Conservation (phyloP, 2,888 invertebrate species). For the Megaustenia siamemsis region DNA sequence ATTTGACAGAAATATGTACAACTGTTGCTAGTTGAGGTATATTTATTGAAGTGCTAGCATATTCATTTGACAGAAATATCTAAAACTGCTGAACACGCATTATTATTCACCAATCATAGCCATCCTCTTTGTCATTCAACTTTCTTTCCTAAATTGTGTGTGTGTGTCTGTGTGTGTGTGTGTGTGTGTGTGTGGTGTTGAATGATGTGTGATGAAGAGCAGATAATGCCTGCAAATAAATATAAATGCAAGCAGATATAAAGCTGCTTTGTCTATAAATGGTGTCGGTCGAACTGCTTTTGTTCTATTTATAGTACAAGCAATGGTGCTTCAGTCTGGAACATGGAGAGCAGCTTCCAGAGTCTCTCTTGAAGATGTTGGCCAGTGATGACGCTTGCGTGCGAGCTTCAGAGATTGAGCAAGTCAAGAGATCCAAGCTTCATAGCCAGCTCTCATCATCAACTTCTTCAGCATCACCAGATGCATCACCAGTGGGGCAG, state of each 20-base stretch:
- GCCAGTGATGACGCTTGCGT: constrained; percentile 43
- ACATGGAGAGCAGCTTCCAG: constrained; percentile 60
- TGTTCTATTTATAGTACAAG: constrained; percentile 63
- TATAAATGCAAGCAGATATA: constrained; percentile 80
- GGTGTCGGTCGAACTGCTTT: constrained; percentile 39
- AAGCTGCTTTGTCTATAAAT: not conserved
- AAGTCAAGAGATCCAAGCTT: not conserved
- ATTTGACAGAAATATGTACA: too few species aligned
- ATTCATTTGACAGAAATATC: too few species aligned
- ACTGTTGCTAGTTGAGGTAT: too few species aligned
- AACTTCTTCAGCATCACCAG: constrained; percentile 25
- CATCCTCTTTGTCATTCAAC: too few species aligned
- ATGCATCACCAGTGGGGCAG: not conserved
- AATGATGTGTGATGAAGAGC: too few species aligned
- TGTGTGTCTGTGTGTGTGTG: too few species aligned
- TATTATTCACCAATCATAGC: too few species aligned
- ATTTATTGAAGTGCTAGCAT: too few species aligned
- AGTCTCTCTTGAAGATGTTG: constrained; percentile 57
- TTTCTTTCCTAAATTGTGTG: too few species aligned
- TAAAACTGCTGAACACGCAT: too few species aligned
- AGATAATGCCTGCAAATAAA: too few species aligned
- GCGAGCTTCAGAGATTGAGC: constrained; percentile 7
- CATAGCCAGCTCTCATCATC: constrained; percentile 32
- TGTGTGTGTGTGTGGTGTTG: too few species aligned
- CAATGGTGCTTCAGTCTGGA: constrained; percentile 69